Conservation (phyloP, 2,113 vertebrate species). For the Hirundichthys speculiger region DNA sequence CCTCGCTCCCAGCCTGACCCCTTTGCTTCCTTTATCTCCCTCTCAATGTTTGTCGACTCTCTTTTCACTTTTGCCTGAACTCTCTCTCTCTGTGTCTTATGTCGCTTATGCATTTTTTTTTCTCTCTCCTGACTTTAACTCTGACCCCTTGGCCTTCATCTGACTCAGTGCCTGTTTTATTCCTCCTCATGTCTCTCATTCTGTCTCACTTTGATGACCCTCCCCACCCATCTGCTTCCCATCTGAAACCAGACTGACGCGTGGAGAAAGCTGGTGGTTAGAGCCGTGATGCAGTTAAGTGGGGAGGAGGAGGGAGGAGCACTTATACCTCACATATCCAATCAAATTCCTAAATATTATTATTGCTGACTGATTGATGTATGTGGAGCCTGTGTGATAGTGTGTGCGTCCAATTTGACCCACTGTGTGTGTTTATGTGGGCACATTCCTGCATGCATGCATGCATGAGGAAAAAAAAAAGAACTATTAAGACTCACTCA, state of each 20-base stretch:
- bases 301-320: slow-evolving; percentile 11
- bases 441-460: slow-evolving; percentile 62
- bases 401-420: slow-evolving; percentile 19
- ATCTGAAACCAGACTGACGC: slow-evolving; percentile 50
- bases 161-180: slow-evolving; percentile 65
- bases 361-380: slow-evolving; percentile 46
- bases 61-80: slow-evolving; percentile 27
- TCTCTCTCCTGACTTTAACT: slow-evolving; percentile 20
- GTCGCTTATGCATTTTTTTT: slow-evolving; percentile 14
- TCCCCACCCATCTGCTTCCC: slow-evolving; percentile 73
- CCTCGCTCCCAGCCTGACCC: slow-evolving; percentile 84
- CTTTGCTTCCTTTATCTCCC: slow-evolving; percentile 79
- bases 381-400: slow-evolving; percentile 17
- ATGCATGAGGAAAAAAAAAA: slow-evolving; percentile 59
- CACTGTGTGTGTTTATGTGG: slow-evolving; percentile 39
- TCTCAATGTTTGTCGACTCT: slow-evolving; percentile 12
- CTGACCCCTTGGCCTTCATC: slow-evolving; percentile 64
- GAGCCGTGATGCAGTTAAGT: slow-evolving; percentile 33
- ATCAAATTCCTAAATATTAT: slow-evolving; percentile 50
- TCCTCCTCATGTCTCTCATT: slow-evolving; percentile 30
- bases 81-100: slow-evolving; percentile 20
- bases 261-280: slow-evolving; percentile 42
- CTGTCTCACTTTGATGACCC: slow-evolving; percentile 34
- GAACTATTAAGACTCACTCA: slow-evolving; percentile 52
- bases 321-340: slow-evolving; percentile 32